These are phyloP conservation scores for Plutomurus gul DNA, from an alignment of 1,140 invertebrate species.

Conservation along the genomic window DNA sequence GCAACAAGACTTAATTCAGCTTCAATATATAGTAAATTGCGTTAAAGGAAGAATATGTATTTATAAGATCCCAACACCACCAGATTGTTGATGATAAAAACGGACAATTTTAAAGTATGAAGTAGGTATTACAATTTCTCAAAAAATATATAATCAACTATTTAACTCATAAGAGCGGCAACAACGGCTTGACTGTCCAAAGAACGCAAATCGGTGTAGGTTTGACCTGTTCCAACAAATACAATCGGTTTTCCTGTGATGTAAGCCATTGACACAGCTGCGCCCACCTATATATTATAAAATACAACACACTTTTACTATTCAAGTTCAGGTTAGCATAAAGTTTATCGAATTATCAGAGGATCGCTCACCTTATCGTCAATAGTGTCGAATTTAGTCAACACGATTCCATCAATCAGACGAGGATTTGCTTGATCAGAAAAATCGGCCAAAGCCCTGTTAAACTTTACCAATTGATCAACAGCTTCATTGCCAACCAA, in stretches of 20 bases:
- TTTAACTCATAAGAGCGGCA: conserved; percentile 90
- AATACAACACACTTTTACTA: not conserved
- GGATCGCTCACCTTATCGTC: conserved; percentile 85
- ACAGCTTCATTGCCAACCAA: conserved; percentile 99
- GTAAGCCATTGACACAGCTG: conserved; percentile 99
- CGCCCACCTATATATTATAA: conserved; percentile 77
- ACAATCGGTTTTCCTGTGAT: conserved; percentile 99
- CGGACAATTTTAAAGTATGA: not conserved
- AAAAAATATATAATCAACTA: not conserved
- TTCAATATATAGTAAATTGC: not conserved
- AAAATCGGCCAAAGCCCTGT: conserved; percentile 91
- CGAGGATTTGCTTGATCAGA: conserved; percentile 81
- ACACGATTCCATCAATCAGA: conserved; percentile 95
- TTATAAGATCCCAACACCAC: not conserved
- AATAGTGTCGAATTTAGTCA: conserved; percentile 99
- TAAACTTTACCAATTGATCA: conserved; percentile 98
- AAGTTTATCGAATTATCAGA: not conserved
- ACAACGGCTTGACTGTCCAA: conserved; percentile 97
- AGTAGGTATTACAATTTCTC: not conserved
- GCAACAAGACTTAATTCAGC: conserved; percentile 35
- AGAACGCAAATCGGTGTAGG: conserved; percentile 95
- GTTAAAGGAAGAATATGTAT: not conserved
- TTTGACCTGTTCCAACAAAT: conserved; percentile 99
- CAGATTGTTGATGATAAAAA: not conserved
- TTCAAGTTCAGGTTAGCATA: not conserved